Evolutionary conservation across 2,113 vertebrate species (phyloP).

Genomic region (Morone chrysops): DNA sequence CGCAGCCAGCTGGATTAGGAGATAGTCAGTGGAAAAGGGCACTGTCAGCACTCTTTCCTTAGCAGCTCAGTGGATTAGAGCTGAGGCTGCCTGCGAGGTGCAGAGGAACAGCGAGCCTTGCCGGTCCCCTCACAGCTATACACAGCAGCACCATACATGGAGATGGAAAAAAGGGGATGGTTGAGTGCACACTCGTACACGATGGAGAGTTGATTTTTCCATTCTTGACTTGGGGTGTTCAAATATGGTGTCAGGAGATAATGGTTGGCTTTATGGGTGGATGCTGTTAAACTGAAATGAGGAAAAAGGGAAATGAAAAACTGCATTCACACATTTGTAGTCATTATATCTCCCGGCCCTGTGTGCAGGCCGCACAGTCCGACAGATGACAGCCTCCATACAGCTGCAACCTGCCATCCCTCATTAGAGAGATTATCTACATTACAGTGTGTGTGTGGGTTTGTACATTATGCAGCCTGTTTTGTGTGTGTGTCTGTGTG

Average conservation of each 20-base stretch:
- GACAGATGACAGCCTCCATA: slow-evolving; percentile 30
- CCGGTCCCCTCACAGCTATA: slow-evolving; percentile 54
- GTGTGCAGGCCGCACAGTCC: neutral
- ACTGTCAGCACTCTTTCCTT: slow-evolving; percentile 78
- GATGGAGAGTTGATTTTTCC: slow-evolving; percentile 66
- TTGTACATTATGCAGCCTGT: slow-evolving; percentile 5
- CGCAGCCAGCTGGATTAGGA: slow-evolving; percentile 77
- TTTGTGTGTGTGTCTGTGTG: neutral
- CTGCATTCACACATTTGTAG: neutral
- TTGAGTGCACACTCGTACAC: slow-evolving; percentile 54
- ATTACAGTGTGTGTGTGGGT: slow-evolving; percentile 31
- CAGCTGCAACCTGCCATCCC: slow-evolving; percentile 54
- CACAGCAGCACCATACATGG: slow-evolving; percentile 78
- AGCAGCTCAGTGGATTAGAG: slow-evolving; percentile 81
- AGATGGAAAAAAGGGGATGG: slow-evolving; percentile 69
- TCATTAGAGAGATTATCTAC: slow-evolving; percentile 58
- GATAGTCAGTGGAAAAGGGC: slow-evolving; percentile 75
- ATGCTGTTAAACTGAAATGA: slow-evolving; percentile 16
- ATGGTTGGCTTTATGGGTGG: slow-evolving; percentile 27
- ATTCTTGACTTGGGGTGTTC: slow-evolving; percentile 45
- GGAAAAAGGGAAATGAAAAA: slow-evolving; percentile 17
- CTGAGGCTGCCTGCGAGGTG: slow-evolving; percentile 67
- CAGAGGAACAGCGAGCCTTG: slow-evolving; percentile 46
- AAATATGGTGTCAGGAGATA: slow-evolving; percentile 59
- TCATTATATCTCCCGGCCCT: neutral